Base-by-base conservation (phyloP, 2,113 vertebrate genomes). In the Platichthys stellatus region DNA sequence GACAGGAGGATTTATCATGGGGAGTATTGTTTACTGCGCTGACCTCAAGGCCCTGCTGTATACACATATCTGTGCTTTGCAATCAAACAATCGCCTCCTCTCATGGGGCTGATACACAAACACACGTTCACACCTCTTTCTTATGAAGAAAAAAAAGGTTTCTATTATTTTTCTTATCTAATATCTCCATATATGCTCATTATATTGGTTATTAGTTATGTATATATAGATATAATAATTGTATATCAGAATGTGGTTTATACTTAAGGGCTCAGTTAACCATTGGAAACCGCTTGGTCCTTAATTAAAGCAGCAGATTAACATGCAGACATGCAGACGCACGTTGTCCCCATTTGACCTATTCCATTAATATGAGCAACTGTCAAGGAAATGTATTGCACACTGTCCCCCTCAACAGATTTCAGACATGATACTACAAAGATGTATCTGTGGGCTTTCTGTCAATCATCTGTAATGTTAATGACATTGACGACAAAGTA, bases 1-100 rank as follows among this genome's bases (percentile, higher is more conserved):
- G 88, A 86, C 85, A 85, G 78, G 70, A 81, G 89, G 87, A 93
- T 92, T 93, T 86, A 91, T 92, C 90, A 92, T 35, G n/a, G 81
- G 63, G 80, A 87, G 80, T 88, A 88, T 91, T 93, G 90, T 92
- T 93, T 92, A 92, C 90, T 69, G 20, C 62, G 5, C 80, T 92
- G 88, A 92, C 90, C 91, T 91, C 86, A 80, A 74, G 86, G 88
- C 82, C 83, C 76, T 81, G 78, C 78, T 86, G 69, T 81, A 90
- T 80, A 84, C 89, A 90, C 89, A 92, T 83, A 87, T 87, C 82
- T 89, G 77, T 79, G 77, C 78, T 80, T 64, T 78, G 74, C 87
- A 86, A 89, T 90, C 86, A 86, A 87, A 90, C 88, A 86, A 65
- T 51, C 1, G 54, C 65, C 76, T 75, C 68, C 71, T 68, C 83